Conservation (phyloP, 2,888 invertebrate genomes). For the Odontomyia ornata region DNA sequence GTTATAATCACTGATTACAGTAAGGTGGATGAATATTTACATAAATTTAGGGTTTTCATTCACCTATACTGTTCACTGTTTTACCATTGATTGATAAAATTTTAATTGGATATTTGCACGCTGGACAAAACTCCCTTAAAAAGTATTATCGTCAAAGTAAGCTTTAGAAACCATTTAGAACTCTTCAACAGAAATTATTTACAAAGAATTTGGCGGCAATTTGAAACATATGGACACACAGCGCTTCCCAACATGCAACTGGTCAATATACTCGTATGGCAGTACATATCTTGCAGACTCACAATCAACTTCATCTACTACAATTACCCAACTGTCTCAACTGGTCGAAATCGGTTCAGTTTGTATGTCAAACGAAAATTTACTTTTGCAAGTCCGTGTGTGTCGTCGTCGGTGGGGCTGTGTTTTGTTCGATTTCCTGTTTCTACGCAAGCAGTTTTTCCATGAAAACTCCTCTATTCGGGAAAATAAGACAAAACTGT, state of each 20-base stretch:
- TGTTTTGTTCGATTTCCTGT: neutral
- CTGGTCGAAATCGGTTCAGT: slow-evolving; percentile 23
- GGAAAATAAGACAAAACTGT: neutral
- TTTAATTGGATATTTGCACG: too few species aligned
- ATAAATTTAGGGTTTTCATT: too few species aligned
- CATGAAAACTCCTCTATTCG: neutral
- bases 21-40: too few species aligned
- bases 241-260: neutral
- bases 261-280: neutral
- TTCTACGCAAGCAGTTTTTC: neutral
- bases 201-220: too few species aligned
- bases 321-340: neutral
- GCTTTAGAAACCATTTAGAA: too few species aligned
- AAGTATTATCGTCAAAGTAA: too few species aligned
- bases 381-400: neutral
- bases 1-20: too few species aligned
- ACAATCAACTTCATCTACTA: slow-evolving; percentile 2
- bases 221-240: too few species aligned
- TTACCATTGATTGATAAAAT: too few species aligned
- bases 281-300: neutral
- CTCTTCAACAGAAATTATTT: too few species aligned
- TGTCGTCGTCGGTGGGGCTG: neutral
- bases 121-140: too few species aligned
- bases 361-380: slow-evolving; percentile 21
- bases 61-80: too few species aligned